phyloP scores from a whole-genome alignment of 2,888 invertebrate genomes.

The Philereme vetulata region DNA sequence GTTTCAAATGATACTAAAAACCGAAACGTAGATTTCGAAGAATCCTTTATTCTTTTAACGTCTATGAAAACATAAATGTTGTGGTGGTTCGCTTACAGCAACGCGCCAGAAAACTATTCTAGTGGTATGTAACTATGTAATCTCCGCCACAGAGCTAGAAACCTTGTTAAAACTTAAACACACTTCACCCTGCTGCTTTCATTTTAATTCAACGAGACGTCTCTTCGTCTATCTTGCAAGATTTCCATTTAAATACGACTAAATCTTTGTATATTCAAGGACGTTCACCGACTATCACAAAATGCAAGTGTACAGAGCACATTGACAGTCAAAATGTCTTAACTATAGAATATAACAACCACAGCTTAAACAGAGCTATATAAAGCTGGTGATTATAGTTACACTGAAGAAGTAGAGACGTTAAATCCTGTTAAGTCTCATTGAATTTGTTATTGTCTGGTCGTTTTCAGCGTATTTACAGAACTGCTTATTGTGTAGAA shows the following conservation, averaged over 20 bases:
- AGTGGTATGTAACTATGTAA: neutral
- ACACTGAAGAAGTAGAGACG: too few relatives aligned
- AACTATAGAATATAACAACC: neutral
- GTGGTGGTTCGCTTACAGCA: too few relatives aligned
- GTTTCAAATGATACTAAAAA: too few relatives aligned
- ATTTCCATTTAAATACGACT: slow-evolving; percentile 35
- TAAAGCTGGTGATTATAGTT: too few relatives aligned
- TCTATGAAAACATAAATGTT: too few relatives aligned
- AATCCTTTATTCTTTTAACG: too few relatives aligned
- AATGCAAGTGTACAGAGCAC: slow-evolving; percentile 25
- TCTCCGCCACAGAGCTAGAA: slow-evolving; percentile 8
- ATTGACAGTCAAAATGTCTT: neutral
- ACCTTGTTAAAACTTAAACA: slow-evolving; percentile 19
- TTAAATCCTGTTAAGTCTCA: too few relatives aligned
- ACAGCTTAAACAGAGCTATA: too few relatives aligned
- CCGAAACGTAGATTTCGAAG: too few relatives aligned
- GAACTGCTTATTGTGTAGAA: too few relatives aligned
- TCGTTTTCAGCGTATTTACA: too few relatives aligned
- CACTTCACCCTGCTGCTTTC: slow-evolving; percentile 15
- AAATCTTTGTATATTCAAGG: slow-evolving; percentile 36
- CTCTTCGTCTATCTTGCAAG: slow-evolving; percentile 27
- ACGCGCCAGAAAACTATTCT: neutral
- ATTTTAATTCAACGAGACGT: slow-evolving; percentile 32
- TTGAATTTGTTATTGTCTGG: too few relatives aligned
- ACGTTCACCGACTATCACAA: slow-evolving; percentile 34